Base-by-base conservation (phyloP, 2,797 vertebrate genomes). In the Australoheros facetus region DNA sequence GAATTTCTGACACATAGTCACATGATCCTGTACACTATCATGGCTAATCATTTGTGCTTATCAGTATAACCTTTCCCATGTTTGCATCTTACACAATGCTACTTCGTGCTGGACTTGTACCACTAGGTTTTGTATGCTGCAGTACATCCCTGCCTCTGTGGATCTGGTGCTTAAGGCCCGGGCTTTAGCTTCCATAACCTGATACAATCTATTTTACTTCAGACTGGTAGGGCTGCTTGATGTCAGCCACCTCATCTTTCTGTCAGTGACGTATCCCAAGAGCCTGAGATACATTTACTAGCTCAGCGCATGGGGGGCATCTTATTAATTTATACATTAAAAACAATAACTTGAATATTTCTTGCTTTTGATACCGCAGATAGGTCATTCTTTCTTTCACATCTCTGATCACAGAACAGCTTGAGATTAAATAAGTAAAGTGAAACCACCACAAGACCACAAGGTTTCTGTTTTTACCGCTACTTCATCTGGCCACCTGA, bases 141-240 rank as follows among this genome's bases (percentile, higher is more conserved):
- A 48, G 32, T 51, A 57, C 37, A 74, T 32, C 10, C 54, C 26
- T 39, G 17, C 39, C 26, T 74, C 58, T 42, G 21, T 74, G 32
- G 59, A 56, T 66, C 21, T 70, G 71, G 13, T 45, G 53, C 73
- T 73, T 30, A 32, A 23, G 53, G 37, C 13, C n/a, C 70, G 21
- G 69, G 80, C 60, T 69, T 70, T 14, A 62, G 59, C 45, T 59
- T 4, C 37, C 30, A 48, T 60, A n/a, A 77, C 74, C 7, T 16
- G 8, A 64, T 45, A 28, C 26, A 39, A 16, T 73, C 7, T 12
- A 28, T 13, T 75, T 34, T 57, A 32, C 62, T 56, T 57, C 17
- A 34, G 17, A 45, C 23, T 70, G 32, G 12, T 60, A n/a, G 45
- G n/a, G 54, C 39, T 69, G n/a, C n/a, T 54, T 21, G n/a, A 28